Evolutionary conservation across 2,888 invertebrate species (phyloP).

Genomic region (Cryptocephalus moraei): DNA sequence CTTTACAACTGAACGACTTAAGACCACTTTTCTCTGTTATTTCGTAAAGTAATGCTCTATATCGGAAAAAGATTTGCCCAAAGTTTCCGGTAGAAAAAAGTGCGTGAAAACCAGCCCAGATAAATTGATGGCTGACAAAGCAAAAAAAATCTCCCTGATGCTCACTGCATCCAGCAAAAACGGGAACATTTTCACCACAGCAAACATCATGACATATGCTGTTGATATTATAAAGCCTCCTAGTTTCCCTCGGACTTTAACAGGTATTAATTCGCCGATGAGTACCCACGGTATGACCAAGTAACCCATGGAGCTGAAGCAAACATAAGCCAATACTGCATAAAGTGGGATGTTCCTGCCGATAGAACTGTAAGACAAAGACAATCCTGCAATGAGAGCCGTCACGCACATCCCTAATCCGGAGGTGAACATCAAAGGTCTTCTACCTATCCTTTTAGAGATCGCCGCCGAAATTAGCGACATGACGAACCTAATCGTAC

Average conservation of each 20-base stretch:
- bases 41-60: constrained; percentile 41
- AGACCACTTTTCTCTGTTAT: neutral
- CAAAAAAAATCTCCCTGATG: constrained; percentile 39
- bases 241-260: constrained; percentile 42
- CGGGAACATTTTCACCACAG: constrained; percentile 43
- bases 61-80: constrained; percentile 45
- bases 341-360: constrained; percentile 37
- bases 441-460: constrained; percentile 41
- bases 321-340: constrained; percentile 42
- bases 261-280: constrained; percentile 44
- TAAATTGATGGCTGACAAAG: constrained; percentile 39
- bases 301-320: constrained; percentile 44
- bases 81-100: constrained; percentile 46
- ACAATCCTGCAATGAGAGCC: constrained; percentile 34
- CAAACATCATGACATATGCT: constrained; percentile 47
- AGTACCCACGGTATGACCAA: constrained; percentile 50
- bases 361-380: constrained; percentile 24
- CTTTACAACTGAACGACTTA: too few species aligned
- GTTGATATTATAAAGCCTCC: constrained; percentile 42
- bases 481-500: constrained; percentile 43
- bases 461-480: constrained; percentile 40
- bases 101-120: constrained; percentile 39
- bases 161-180: constrained; percentile 35
- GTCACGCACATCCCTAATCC: constrained; percentile 44
- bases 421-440: constrained; percentile 41